These are phyloP conservation scores for Epizoanthus rinbou DNA, from an alignment of 92 coral and sea anemone genomes.

Conservation along the genomic window DNA sequence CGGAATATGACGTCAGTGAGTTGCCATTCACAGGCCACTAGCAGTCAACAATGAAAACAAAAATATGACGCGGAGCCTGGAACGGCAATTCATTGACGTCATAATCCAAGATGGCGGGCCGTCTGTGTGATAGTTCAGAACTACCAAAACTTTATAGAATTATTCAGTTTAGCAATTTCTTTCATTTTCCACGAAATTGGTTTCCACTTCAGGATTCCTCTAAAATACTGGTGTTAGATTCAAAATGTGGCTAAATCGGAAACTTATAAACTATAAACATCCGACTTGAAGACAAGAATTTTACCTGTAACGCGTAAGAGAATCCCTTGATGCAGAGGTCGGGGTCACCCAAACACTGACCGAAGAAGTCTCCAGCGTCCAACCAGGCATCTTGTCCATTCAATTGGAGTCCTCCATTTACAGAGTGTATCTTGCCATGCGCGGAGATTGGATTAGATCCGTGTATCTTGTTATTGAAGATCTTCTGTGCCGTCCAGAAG, in stretches of 20 bases:
- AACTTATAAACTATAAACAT: background rate
- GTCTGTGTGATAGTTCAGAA: no score
- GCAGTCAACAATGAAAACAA: no score
- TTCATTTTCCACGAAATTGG: no score
- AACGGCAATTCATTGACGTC: no score
- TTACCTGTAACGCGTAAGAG: conserved; percentile 93
- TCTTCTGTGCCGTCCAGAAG: conserved; percentile 98
- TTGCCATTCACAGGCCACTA: no score
- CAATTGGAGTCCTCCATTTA: conserved; percentile 92
- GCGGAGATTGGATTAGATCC: conserved; percentile 90
- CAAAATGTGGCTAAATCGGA: background rate
- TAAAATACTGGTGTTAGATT: background rate
- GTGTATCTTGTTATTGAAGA: conserved; percentile 82
- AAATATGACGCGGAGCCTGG: no score
- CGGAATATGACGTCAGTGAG: no score
- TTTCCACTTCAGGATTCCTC: no score
- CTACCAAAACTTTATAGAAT: no score
- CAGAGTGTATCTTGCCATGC: conserved; percentile 86
- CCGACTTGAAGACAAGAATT: background rate
- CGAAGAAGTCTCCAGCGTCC: conserved; percentile 98
- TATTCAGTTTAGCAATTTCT: no score
- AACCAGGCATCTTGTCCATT: conserved; percentile 98
- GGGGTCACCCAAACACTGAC: conserved; percentile 98
- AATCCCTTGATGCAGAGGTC: conserved; percentile 97
- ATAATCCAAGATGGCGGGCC: no score